Evolutionary conservation across 64 coral and sea anemone genomes (phyloP).

Genomic region (Stichodactyla helianthus): DNA sequence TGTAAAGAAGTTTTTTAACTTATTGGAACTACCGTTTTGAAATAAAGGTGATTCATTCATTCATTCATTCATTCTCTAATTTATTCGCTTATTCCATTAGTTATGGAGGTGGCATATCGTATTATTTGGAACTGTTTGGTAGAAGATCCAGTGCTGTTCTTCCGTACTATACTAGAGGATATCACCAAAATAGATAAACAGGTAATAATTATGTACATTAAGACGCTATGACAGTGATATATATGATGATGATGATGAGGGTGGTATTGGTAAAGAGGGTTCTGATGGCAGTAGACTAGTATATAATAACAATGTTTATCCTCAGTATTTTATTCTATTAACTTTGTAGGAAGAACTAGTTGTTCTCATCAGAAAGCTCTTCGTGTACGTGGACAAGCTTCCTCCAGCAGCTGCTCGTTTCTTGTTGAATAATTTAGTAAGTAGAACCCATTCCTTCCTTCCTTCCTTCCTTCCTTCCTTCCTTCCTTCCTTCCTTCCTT

Average conservation of each 20-base stretch:
- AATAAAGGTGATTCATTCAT: no score
- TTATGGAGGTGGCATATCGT: slow-evolving; percentile 76
- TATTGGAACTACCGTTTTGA: no score
- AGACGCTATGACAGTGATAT: neutral
- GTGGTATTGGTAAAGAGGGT: neutral
- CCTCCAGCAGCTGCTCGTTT: slow-evolving; percentile 76
- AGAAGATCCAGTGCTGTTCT: slow-evolving; percentile 93
- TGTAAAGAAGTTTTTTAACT: no score
- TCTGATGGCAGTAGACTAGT: neutral
- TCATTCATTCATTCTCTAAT: neutral
- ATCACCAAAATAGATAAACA: slow-evolving; percentile 93
- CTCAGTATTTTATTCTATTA: neutral
- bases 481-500: neutral
- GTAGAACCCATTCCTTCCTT: neutral
- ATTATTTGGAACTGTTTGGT: slow-evolving; percentile 90
- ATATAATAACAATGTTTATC: neutral
- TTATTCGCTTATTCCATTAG: slow-evolving; percentile 26
- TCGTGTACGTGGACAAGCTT: slow-evolving; percentile 72
- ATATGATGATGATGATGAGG: neutral
- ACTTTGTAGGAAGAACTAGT: slow-evolving; percentile 71
- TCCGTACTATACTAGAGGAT: slow-evolving; percentile 84
- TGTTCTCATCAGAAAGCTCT: slow-evolving; percentile 76
- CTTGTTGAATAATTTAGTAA: slow-evolving; percentile 90
- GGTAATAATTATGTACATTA: slow-evolving; percentile 14
- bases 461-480: neutral